Conservation (phyloP, 2,113 vertebrate genomes). For the Stercorarius parasiticus region DNA sequence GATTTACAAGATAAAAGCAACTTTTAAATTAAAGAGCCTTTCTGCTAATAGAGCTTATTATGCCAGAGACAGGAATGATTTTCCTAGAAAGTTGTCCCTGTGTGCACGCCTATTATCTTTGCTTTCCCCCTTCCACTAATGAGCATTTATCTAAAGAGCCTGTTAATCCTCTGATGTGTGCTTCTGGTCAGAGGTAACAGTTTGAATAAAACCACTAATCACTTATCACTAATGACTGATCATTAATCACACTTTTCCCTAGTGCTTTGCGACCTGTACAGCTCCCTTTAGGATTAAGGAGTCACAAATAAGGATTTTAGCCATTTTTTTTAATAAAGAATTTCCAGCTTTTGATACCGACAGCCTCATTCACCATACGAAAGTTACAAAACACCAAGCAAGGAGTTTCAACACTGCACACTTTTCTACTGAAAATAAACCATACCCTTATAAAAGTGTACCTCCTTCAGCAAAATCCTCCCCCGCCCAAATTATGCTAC, state of each 20-base stretch:
- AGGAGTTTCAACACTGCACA: neutral
- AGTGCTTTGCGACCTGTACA: slow-evolving; percentile 67
- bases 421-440: neutral
- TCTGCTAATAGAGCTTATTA: slow-evolving; percentile 83
- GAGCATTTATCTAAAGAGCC: slow-evolving; percentile 85
- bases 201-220: slow-evolving; percentile 86
- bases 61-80: slow-evolving; percentile 80
- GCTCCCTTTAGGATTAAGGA: slow-evolving; percentile 61
- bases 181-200: slow-evolving; percentile 86
- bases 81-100: slow-evolving; percentile 85
- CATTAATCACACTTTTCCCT: slow-evolving; percentile 79
- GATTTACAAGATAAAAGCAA: slow-evolving; percentile 88
- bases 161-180: slow-evolving; percentile 84
- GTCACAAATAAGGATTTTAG: slow-evolving; percentile 72
- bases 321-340: slow-evolving; percentile 14
- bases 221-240: slow-evolving; percentile 83
- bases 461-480: slow-evolving; percentile 25
- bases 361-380: slow-evolving; percentile 29
- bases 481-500: neutral
- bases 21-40: slow-evolving; percentile 82
- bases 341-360: slow-evolving; percentile 31
- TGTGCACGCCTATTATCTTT: slow-evolving; percentile 82
- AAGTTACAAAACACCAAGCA: neutral
- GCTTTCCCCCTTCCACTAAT: slow-evolving; percentile 82
- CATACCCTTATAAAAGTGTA: neutral